Conservation (phyloP, 2,888 invertebrate species). For the Caenorhabditis afra region DNA sequence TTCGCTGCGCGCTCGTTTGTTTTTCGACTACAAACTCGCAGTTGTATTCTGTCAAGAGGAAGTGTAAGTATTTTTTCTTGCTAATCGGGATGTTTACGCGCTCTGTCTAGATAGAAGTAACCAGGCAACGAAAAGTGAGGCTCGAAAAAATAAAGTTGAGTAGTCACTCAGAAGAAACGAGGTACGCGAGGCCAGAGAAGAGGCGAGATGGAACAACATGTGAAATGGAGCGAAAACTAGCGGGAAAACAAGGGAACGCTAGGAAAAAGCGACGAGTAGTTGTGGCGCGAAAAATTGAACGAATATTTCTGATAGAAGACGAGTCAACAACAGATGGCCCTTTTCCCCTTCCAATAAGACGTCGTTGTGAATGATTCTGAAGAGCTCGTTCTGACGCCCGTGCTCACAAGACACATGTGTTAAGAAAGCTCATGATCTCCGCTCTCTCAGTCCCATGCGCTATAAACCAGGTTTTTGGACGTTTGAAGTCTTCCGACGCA, state of each 20-base stretch:
- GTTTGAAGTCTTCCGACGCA: not conserved
- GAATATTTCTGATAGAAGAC: not conserved
- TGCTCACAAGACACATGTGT: not conserved
- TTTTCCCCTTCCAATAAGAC: not conserved
- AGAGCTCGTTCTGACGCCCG: not conserved
- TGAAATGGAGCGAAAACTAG: constrained; percentile 25
- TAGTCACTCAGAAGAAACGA: constrained; percentile 14
- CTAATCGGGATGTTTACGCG: constrained; percentile 10
- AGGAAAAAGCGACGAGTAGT: constrained; percentile 13
- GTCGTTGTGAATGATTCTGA: too few relatives aligned
- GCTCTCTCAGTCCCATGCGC: not conserved
- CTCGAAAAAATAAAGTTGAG: not conserved
- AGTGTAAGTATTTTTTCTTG: not conserved
- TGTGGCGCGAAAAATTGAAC: not conserved
- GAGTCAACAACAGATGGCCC: not conserved
- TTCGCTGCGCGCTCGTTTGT: not conserved
- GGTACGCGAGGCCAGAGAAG: constrained; percentile 8
- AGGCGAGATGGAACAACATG: constrained; percentile 18
- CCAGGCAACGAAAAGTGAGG: not conserved
- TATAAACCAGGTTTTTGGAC: not conserved
- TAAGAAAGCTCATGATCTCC: constrained; percentile 21
- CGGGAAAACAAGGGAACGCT: constrained; percentile 37
- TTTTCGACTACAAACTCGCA: not conserved
- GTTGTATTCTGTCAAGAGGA: not conserved
- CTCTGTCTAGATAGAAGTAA: not conserved